Conservation (phyloP, 2,888 invertebrate species). For the Chrysolina americana region DNA sequence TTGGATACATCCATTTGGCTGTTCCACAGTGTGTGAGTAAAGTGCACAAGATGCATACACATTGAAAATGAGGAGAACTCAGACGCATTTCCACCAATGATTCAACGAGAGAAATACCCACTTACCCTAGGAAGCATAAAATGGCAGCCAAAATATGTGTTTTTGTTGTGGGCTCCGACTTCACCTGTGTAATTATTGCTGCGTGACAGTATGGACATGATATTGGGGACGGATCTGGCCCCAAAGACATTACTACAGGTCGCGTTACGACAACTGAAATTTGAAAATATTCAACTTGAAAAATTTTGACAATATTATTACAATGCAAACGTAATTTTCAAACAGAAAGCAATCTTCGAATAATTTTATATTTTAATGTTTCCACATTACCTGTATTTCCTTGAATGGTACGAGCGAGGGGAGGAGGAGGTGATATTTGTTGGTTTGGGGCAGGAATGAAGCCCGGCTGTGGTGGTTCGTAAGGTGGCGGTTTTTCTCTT, state of each 20-base stretch:
- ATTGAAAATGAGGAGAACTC: no score
- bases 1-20: no score
- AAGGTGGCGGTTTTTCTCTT: not conserved
- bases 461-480: not conserved
- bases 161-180: not conserved
- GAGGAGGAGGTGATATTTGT: not conserved
- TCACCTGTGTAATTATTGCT: not conserved
- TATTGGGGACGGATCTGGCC: not conserved
- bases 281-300: not conserved
- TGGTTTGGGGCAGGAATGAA: no score
- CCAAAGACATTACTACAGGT: not conserved
- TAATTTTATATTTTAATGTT: no score
- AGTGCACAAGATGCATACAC: no score
- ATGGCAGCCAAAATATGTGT: not conserved
- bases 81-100: no score
- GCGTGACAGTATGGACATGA: not conserved
- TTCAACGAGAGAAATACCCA: not conserved
- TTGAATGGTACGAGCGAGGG: no score
- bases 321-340: no score
- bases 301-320: no score
- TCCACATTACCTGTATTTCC: no score
- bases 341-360: no score
- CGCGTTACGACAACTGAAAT: not conserved
- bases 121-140: slow-evolving; percentile 1
- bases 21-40: no score